Evolutionary conservation across 2,888 invertebrate species (phyloP).

Genomic region (Mesopsocus fuscifrons): DNA sequence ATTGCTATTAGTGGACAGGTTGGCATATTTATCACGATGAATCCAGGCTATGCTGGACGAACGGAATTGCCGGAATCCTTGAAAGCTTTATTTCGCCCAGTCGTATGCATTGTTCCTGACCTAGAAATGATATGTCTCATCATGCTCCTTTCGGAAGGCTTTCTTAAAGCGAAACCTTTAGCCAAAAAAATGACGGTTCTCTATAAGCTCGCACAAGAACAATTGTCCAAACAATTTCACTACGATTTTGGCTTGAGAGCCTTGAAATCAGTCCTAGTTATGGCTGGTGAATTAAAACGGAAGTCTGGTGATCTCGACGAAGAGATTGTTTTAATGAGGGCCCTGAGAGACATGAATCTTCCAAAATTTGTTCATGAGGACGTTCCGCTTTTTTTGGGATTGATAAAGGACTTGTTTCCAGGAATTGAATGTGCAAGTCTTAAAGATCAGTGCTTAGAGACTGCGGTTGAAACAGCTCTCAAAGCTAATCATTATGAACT

Average conservation of each 20-base stretch:
- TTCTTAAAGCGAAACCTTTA: constrained; percentile 66
- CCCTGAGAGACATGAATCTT: constrained; percentile 73
- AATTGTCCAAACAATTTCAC: constrained; percentile 80
- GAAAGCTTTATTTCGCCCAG: constrained; percentile 78
- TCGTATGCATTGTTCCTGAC: constrained; percentile 82
- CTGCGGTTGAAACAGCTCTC: constrained; percentile 50
- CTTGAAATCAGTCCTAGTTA: constrained; percentile 74
- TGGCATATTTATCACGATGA: constrained; percentile 90
- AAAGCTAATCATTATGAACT: constrained; percentile 46
- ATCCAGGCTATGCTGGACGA: constrained; percentile 81
- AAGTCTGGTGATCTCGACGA: constrained; percentile 62
- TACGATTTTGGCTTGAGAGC: constrained; percentile 89
- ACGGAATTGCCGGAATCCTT: constrained; percentile 85
- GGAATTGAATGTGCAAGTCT: constrained; percentile 77
- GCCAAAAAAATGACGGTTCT: constrained; percentile 90
- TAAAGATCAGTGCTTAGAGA: constrained; percentile 70
- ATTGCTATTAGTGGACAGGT: constrained; percentile 67
- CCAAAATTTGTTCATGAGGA: constrained; percentile 88
- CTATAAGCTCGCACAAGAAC: constrained; percentile 69
- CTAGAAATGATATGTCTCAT: constrained; percentile 82
- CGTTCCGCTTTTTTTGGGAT: constrained; percentile 70
- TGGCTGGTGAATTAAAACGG: constrained; percentile 76
- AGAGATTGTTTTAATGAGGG: constrained; percentile 76
- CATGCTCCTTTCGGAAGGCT: constrained; percentile 82
- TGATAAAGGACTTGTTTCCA: constrained; percentile 78